Evolutionary conservation across 2,888 invertebrate genomes (phyloP).

Genomic region (Ochropleura plecta): DNA sequence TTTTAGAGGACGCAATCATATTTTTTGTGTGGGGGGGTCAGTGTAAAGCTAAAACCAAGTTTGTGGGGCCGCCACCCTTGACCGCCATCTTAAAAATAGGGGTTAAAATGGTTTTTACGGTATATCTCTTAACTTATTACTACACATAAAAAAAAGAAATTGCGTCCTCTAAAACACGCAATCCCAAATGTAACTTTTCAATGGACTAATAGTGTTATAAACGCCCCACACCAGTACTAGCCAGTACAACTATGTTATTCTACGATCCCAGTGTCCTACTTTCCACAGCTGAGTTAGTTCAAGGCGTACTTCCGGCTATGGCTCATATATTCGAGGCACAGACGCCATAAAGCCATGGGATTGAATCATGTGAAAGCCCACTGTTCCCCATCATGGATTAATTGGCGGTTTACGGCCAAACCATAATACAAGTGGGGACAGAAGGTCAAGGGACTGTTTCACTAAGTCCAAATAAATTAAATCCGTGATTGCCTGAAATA

Average conservation of each 20-base stretch:
- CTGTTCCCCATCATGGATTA: constrained; percentile 72
- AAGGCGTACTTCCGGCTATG: constrained; percentile 54
- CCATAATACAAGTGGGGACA: constrained; percentile 27
- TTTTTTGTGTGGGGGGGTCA: too few species aligned
- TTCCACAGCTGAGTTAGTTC: constrained; percentile 72
- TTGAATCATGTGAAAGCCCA: constrained; percentile 70
- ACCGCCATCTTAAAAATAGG: too few species aligned
- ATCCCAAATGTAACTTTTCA: too few species aligned
- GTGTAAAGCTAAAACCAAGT: too few species aligned
- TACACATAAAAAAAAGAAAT: too few species aligned
- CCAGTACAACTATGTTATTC: constrained; percentile 49
- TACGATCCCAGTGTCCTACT: constrained; percentile 62
- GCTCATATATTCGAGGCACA: constrained; percentile 63
- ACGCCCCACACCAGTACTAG: constrained; percentile 15
- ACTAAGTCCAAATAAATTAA: background rate
- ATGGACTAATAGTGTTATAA: constrained; percentile 19
- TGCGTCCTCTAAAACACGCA: too few species aligned
- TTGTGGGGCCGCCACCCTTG: too few species aligned
- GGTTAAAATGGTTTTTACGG: too few species aligned
- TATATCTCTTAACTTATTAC: too few species aligned
- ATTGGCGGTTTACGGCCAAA: constrained; percentile 74
- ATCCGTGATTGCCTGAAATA: background rate
- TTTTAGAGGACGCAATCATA: too few species aligned
- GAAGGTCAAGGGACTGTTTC: constrained; percentile 17
- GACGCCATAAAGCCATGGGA: constrained; percentile 54